Percentiles rank a stretch among this genome's conserved stretches.
Evolutionary conservation across 2,888 invertebrate species (phyloP).

Genomic region (Trachelus tabidus): DNA sequence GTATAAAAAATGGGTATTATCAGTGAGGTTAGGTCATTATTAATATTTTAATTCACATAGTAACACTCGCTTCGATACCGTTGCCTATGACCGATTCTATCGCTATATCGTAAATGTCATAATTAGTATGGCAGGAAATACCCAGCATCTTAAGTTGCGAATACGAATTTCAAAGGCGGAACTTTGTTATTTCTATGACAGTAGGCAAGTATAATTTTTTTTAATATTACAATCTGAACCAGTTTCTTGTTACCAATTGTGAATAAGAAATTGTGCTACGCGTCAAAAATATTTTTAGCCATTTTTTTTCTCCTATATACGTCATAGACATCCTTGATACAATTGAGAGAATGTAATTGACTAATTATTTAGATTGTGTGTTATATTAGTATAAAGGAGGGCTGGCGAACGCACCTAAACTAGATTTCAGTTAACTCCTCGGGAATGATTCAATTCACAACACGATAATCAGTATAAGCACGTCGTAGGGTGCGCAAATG

Average conservation of each 20-base stretch:
- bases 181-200: not conserved
- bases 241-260: not conserved
- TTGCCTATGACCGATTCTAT: not conserved
- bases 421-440: not conserved
- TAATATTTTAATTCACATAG: not conserved
- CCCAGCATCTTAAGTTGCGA: not conserved
- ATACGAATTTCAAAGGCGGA: not conserved
- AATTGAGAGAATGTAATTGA: not conserved
- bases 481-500: constrained; percentile 13
- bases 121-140: not conserved
- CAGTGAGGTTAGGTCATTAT: not conserved
- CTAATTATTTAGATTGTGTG: not conserved
- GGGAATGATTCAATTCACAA: not conserved
- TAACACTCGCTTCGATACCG: not conserved
- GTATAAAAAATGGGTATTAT: not conserved
- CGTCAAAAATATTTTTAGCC: not conserved
- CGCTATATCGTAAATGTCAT: not conserved
- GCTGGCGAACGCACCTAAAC: not conserved
- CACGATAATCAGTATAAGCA: constrained; percentile 11
- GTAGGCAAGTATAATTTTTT: not conserved
- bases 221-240: not conserved
- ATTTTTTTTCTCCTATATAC: not conserved
- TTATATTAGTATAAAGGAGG: not conserved
- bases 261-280: not conserved
- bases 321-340: not conserved